Conservation (phyloP, 2,888 invertebrate species). For the Thereva unica region DNA sequence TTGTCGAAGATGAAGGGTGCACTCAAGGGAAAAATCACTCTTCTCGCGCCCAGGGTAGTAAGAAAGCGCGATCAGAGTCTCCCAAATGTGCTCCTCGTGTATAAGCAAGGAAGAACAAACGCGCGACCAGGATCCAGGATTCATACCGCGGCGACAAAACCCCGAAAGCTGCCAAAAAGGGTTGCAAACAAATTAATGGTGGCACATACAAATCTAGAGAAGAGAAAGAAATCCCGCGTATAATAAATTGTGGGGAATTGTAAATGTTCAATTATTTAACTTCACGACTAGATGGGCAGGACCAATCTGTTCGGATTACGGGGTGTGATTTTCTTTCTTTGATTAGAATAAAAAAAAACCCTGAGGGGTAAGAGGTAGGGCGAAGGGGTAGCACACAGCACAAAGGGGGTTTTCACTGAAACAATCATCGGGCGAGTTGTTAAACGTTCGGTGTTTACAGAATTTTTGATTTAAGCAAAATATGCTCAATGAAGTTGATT, state of each 20-base stretch:
- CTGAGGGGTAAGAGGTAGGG: not conserved
- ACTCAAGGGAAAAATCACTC: conserved; percentile 3
- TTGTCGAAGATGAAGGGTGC: conserved; percentile 4
- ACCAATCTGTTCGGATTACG: conserved; percentile 44
- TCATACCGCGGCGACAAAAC: not conserved
- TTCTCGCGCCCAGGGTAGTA: not conserved
- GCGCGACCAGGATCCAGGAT: not conserved
- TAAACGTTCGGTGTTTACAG: conserved; percentile 18
- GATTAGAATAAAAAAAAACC: conserved; percentile 6
- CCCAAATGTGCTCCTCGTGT: too few relatives aligned
- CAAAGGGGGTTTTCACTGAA: too few relatives aligned
- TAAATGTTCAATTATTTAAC: conserved; percentile 39
- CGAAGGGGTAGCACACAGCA: conserved; percentile 8
- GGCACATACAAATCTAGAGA: not conserved
- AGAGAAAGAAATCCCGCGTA: not conserved
- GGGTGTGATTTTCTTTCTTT: conserved; percentile 40
- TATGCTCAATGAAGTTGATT: conserved; percentile 37
- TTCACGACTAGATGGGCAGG: conserved; percentile 38
- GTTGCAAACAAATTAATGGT: too few relatives aligned
- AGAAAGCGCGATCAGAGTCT: not conserved
- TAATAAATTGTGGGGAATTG: conserved; percentile 17
- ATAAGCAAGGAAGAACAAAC: not conserved
- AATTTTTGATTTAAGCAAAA: conserved; percentile 23
- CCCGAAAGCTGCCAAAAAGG: too few relatives aligned
- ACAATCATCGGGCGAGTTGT: conserved; percentile 7